phyloP scores from a whole-genome alignment of 2,888 invertebrate genomes.

The Eilema griseolum region DNA sequence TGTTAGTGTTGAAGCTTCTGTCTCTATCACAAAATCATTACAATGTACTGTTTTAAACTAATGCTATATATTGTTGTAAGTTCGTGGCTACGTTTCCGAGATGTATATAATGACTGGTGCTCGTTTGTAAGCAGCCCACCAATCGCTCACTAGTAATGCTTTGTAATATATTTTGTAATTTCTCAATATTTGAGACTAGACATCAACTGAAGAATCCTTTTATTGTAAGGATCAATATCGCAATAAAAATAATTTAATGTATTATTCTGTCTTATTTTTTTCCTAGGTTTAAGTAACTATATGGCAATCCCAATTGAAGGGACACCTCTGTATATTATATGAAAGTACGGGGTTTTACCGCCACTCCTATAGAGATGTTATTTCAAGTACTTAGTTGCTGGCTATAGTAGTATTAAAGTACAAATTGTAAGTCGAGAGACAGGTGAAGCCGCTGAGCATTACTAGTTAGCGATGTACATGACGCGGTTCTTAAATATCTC shows the following conservation, averaged over 20 bases:
- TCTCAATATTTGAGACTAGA: constrained; percentile 33
- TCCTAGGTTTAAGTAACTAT: constrained; percentile 43
- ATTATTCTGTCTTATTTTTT: constrained; percentile 32
- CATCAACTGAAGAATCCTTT: constrained; percentile 33
- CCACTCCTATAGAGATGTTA: constrained; percentile 23
- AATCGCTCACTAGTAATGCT: constrained; percentile 70
- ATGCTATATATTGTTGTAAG: neutral
- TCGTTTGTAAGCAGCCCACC: constrained; percentile 59
- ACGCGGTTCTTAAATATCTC: constrained; percentile 55
- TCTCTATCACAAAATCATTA: constrained; percentile 5
- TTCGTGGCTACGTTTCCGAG: constrained; percentile 48
- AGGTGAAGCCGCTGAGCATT: constrained; percentile 54
- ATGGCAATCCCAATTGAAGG: constrained; percentile 25
- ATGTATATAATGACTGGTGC: constrained; percentile 53
- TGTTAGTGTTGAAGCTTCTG: neutral
- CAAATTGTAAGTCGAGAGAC: constrained; percentile 50
- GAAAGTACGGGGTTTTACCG: constrained; percentile 19
- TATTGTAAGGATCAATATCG: constrained; percentile 37
- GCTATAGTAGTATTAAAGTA: constrained; percentile 59
- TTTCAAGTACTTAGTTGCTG: constrained; percentile 48
- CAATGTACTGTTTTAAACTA: neutral
- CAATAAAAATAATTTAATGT: constrained; percentile 40
- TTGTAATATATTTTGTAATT: constrained; percentile 29
- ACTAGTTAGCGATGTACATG: constrained; percentile 68
- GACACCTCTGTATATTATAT: constrained; percentile 24